Base-by-base conservation (phyloP, 2,888 invertebrate species). In the Opisthograptis luteolata region DNA sequence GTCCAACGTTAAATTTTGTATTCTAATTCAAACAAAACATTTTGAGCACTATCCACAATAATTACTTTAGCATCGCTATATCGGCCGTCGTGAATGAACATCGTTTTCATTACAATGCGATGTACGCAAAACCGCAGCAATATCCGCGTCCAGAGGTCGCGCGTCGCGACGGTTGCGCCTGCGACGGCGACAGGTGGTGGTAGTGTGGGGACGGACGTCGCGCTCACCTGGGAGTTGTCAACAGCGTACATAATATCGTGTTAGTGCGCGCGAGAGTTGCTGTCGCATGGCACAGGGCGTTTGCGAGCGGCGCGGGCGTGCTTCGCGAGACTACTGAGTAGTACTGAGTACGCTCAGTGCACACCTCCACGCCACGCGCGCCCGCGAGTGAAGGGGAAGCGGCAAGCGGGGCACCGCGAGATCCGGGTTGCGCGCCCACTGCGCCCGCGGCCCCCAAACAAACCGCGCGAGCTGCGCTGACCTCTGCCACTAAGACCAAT, bases 371-470 rank as follows among this genome's bases (percentile, higher is more conserved):
- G 79, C 78, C 80, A 79, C 80, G 79, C 79, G 76, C 75, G 79
- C 76, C 76, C 78, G 80, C 68, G 73, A 83, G 89, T 87, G 88
- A 88, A 88, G 89, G 88, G 88, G 88, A 86, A 85, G 84, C 85
- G 87, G 87, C 87, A 86, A 86, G 84, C 86, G 88, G 88, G 87
- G 86, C 84, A 81, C 70, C 62, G 70, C 79, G 68, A 88, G 88
- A 89, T 89, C 89, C 89, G 89, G 89, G 87, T 89, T 87, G 81
- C 73, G 81, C 85, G 85, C 87, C 85, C 87, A 87, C 86, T 84
- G 85, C 84, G 83, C 78, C 74, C 77, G 68, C 73, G 84, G 82
- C 84, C 84, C 84, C 84, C 84, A 84, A 81, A 83, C 79, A 76
- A 75, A 67, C 64, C 63, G 64, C 55, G 70, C 68, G 56, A 69